Evolutionary conservation across 2,888 invertebrate species (phyloP).

Genomic region (Apantesis nais): DNA sequence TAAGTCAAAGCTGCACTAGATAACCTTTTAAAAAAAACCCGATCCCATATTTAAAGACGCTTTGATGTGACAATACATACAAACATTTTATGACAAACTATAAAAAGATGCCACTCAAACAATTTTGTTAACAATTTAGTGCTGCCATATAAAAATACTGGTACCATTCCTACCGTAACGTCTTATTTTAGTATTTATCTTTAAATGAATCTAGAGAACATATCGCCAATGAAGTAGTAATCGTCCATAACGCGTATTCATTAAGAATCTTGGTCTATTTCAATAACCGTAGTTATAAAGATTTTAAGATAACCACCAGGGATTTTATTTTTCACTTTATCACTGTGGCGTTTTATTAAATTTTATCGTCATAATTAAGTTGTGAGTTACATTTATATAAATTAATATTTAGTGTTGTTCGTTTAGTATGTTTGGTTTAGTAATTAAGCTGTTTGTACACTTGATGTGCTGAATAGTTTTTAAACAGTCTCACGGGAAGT

Average conservation of each 20-base stretch:
- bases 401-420: constrained; percentile 1
- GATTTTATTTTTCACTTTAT: constrained; percentile 21
- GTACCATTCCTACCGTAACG: constrained; percentile 28
- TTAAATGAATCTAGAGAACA: constrained; percentile 32
- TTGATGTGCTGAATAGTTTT: not conserved
- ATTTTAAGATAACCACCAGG: constrained; percentile 27
- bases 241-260: constrained; percentile 32
- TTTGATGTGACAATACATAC: constrained; percentile 29
- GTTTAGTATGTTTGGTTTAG: not conserved
- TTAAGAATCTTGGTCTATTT: constrained; percentile 39
- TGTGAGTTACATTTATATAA: constrained; percentile 2
- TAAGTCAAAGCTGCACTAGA: not conserved
- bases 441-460: not conserved
- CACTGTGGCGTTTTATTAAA: constrained; percentile 2
- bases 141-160: constrained; percentile 36
- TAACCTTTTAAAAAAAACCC: constrained; percentile 19
- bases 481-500: not conserved
- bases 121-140: constrained; percentile 29
- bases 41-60: constrained; percentile 16
- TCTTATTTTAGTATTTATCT: constrained; percentile 46
- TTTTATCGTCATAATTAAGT: constrained; percentile 14
- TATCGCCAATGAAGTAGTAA: constrained; percentile 42
- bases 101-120: constrained; percentile 32
- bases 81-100: constrained; percentile 24
- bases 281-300: constrained; percentile 36